Evolutionary conservation across 2,888 invertebrate species (phyloP), one percentile per base, ranked within the genome.

Genomic region (Branchipolynoe longqiensis): DNA sequence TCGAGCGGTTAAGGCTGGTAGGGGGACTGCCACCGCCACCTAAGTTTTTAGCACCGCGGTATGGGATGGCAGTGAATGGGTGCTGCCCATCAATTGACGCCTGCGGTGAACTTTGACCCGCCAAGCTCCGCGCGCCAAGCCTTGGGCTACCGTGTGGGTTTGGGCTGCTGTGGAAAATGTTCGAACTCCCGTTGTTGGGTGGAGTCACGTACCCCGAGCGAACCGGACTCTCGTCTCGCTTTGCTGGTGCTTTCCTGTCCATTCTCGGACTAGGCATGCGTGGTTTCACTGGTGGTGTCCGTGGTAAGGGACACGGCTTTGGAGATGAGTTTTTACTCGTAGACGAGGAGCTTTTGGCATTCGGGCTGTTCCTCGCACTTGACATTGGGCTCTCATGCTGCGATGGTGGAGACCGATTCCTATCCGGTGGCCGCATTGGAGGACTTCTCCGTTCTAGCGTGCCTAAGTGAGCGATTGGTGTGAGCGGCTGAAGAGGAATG

Each of bases 11-110:
- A 28, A 78, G 78, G 48, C 48, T 78, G 0, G 41, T 83, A 0
- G 84, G 69, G 3, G 84, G 84, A 36, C 84, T 84, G 33, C 56
- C 33, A 22, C 38, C 4, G 25, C 28, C 28, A 31, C 22, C n/a
- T 3, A 36, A 25, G 28, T 36, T 62, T 38, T 78, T 78, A n/a
- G 84, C 84, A 28, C 84, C 69, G 31, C 84, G 84, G 54, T 84
- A 84, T 14, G 84, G 84, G n/a, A 84, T 84, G 69, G 84, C 84
- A 0, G 41, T 82, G 12, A 82, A n/a, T 6, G 82, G 82, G 38
- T 58, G 41, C 4, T 25, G 25, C 4, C 78, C 48, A 33, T 78
- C 78, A 14, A 25, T 6, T n/a, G 14, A 14, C 22, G 54, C 28
- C 28, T 78, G 78, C 28, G 78, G 78, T 6, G 48, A 48, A 22